Conservation (phyloP, 2,888 invertebrate species). For the Drosophila austrosaltans region DNA sequence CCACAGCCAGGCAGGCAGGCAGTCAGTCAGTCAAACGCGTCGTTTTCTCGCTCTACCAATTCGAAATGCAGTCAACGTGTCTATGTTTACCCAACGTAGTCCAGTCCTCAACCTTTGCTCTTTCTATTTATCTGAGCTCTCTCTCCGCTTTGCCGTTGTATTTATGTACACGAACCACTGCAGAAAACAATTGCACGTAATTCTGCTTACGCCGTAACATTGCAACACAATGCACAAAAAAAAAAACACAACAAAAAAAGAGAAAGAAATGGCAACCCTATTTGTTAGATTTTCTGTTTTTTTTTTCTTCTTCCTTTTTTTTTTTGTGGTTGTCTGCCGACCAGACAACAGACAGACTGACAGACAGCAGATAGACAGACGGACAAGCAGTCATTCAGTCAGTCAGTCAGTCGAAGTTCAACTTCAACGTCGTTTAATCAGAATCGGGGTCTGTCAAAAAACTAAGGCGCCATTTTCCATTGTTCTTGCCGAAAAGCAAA, state of each 20-base stretch:
- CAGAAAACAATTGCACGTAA: conserved; percentile 81
- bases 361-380: conserved; percentile 18
- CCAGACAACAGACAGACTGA: conserved; percentile 35
- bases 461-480: conserved; percentile 70
- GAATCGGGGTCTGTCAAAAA: conserved; percentile 57
- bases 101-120: conserved; percentile 40
- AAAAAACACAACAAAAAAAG: conserved; percentile 8
- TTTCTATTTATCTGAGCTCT: conserved; percentile 17
- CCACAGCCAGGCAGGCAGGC: conserved; percentile 35
- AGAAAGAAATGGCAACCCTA: conserved; percentile 37
- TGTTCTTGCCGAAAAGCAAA: conserved; percentile 51
- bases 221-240: conserved; percentile 60
- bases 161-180: conserved; percentile 79
- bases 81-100: conserved; percentile 67
- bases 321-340: conserved; percentile 61
- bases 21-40: conserved; percentile 55
- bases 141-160: conserved; percentile 43
- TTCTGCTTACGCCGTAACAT: conserved; percentile 75
- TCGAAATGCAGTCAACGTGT: conserved; percentile 75
- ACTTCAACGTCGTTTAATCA: conserved; percentile 62
- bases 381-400: conserved; percentile 15
- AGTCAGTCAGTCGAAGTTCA: conserved; percentile 22
- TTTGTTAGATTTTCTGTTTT: conserved; percentile 57
- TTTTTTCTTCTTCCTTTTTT: conserved; percentile 13
- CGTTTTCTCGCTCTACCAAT: conserved; percentile 45